Evolutionary conservation across 2,113 vertebrate genomes (phyloP).

Genomic region (Dromiciops gliroides): DNA sequence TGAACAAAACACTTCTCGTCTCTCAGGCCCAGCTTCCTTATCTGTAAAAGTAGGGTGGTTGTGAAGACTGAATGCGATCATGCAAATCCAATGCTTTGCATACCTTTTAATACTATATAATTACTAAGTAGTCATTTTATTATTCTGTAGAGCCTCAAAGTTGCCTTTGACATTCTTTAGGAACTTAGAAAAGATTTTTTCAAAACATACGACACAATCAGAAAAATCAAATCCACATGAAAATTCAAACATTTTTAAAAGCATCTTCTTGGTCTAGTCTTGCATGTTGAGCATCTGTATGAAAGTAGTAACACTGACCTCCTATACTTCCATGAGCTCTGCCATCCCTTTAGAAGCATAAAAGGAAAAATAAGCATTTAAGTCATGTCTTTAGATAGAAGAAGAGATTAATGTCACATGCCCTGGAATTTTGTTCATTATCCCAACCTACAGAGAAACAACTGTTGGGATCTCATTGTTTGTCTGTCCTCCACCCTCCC

Average conservation of each 20-base stretch:
- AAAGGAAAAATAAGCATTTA: slow-evolving; percentile 83
- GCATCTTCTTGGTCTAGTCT: background rate
- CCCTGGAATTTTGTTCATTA: slow-evolving; percentile 21
- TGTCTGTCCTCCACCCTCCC: background rate
- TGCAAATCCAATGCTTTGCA: background rate
- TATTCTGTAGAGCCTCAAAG: background rate
- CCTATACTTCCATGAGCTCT: slow-evolving; percentile 82
- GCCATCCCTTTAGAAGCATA: slow-evolving; percentile 86
- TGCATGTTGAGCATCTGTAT: slow-evolving; percentile 59
- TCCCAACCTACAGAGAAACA: slow-evolving; percentile 31
- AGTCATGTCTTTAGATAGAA: slow-evolving; percentile 66
- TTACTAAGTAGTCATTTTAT: background rate
- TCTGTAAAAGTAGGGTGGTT: background rate
- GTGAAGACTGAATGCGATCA: background rate
- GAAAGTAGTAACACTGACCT: slow-evolving; percentile 82
- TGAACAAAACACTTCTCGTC: background rate
- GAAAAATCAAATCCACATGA: background rate
- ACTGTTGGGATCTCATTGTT: background rate
- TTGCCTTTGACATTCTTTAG: slow-evolving; percentile 51
- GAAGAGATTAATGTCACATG: slow-evolving; percentile 49
- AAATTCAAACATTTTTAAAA: slow-evolving; percentile 51
- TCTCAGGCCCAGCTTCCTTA: background rate
- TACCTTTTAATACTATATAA: background rate
- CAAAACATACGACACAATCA: slow-evolving; percentile 26
- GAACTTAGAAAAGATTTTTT: background rate